Evolutionary conservation across 2,888 invertebrate species (phyloP).

Genomic region (Sthenelais limicola): DNA sequence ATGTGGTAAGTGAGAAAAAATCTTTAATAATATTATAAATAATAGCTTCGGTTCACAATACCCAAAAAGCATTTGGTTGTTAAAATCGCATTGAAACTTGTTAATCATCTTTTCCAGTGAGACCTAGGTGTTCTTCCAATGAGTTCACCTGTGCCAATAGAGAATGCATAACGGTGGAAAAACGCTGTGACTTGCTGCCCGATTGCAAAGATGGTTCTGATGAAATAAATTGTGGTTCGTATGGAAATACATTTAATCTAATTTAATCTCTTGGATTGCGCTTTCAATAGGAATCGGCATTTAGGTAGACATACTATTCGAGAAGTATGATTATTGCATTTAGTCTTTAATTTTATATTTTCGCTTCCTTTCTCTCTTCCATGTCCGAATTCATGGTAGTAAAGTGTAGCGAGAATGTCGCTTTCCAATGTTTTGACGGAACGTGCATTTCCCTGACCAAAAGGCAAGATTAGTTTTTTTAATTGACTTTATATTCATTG

Average conservation of each 20-base stretch:
- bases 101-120: too few species aligned
- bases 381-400: neutral
- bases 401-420: neutral
- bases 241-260: too few species aligned
- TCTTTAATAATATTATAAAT: too few species aligned
- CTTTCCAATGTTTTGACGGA: conserved; percentile 30
- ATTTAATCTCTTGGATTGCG: too few species aligned
- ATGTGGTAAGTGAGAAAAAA: conserved; percentile 36
- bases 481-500: neutral
- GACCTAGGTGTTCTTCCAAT: neutral
- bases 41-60: too few species aligned
- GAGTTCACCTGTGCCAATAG: conserved; percentile 21
- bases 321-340: too few species aligned
- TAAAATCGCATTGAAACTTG: too few species aligned
- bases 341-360: too few species aligned
- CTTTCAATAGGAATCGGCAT: too few species aligned
- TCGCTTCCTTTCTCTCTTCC: too few species aligned
- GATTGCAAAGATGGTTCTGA: conserved; percentile 13
- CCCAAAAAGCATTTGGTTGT: too few species aligned
- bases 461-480: neutral
- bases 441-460: conserved; percentile 24
- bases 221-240: conserved; percentile 4
- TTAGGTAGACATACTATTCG: too few species aligned
- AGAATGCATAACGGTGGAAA: conserved; percentile 1
- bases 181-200: conserved; percentile 13